These are phyloP conservation scores for Clarias fuscus DNA, from an alignment of 2,797 vertebrate genomes.

Conservation along the genomic window DNA sequence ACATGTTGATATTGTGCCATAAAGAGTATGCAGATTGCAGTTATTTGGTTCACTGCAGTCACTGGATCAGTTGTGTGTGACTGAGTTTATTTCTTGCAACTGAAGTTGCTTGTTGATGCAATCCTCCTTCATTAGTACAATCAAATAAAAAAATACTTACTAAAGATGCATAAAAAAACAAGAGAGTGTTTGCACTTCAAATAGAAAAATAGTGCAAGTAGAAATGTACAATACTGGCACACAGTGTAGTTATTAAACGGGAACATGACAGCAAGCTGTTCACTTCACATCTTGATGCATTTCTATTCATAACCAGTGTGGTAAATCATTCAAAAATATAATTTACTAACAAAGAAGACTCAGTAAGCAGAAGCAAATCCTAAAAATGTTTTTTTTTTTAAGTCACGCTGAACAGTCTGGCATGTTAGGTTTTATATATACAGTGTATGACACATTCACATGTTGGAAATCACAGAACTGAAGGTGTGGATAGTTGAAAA, in stretches of 20 bases:
- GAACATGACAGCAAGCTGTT: not conserved
- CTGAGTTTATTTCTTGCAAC: not conserved
- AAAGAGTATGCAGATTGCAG: not conserved
- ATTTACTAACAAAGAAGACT: not conserved
- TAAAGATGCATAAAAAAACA: not conserved
- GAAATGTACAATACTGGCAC: not conserved
- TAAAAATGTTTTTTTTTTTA: too few relatives aligned
- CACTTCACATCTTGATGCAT: not conserved
- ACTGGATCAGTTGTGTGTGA: not conserved
- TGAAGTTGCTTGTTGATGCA: not conserved
- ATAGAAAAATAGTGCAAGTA: not conserved
- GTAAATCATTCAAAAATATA: constrained; percentile 4
- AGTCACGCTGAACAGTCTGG: constrained; percentile 27
- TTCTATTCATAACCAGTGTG: not conserved
- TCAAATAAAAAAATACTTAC: not conserved
- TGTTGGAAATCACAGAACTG: constrained; percentile 41
- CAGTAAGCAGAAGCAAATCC: not conserved
- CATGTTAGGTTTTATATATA: constrained; percentile 44
- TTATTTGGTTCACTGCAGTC: not conserved
- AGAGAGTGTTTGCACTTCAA: not conserved
- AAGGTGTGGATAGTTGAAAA: constrained; percentile 53
- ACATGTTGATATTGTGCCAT: not conserved
- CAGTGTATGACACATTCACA: constrained; percentile 37
- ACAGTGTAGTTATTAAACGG: not conserved
- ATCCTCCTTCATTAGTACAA: not conserved